Percentiles rank a stretch among this genome's conserved stretches.
Conservation (phyloP, 2,113 vertebrate species). For the Labeo catla region DNA sequence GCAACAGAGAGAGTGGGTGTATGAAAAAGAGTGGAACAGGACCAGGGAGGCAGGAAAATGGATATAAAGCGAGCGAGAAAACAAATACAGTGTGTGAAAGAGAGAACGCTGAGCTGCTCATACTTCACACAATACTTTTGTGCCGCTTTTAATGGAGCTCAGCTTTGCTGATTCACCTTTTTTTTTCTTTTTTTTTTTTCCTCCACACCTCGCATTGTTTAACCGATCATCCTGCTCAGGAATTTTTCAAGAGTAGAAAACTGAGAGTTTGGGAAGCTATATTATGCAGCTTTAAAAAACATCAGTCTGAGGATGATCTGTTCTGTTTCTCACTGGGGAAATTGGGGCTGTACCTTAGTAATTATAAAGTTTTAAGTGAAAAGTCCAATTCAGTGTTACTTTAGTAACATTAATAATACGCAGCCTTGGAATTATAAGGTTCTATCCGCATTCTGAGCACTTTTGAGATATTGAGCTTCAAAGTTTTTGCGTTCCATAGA, state of each 20-base stretch:
- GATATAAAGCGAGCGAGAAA: conserved; percentile 4
- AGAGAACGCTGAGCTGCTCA: conserved; percentile 17
- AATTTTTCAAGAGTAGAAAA: background rate
- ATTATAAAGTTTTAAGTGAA: background rate
- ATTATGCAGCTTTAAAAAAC: background rate
- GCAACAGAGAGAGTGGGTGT: conserved; percentile 41
- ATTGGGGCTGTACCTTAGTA: background rate
- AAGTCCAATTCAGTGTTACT: background rate
- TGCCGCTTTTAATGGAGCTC: conserved; percentile 6
- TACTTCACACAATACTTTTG: conserved; percentile 29
- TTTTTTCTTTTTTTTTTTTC: conserved; percentile 6
- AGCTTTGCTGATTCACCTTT: conserved; percentile 26
- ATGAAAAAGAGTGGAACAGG: conserved; percentile 17
- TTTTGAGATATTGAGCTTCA: too few species aligned
- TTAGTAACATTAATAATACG: background rate
- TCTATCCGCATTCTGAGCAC: too few species aligned
- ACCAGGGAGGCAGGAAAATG: background rate
- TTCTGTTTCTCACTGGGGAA: background rate
- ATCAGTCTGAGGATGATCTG: background rate
- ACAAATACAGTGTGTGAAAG: conserved; percentile 41
- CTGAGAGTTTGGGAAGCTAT: background rate
- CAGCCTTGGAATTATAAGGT: too few species aligned
- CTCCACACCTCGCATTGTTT: conserved; percentile 16
- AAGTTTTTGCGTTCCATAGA: too few species aligned
- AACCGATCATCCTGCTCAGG: background rate